Evolutionary conservation across 1,140 invertebrate species (phyloP).

Genomic region (Idris sp.): DNA sequence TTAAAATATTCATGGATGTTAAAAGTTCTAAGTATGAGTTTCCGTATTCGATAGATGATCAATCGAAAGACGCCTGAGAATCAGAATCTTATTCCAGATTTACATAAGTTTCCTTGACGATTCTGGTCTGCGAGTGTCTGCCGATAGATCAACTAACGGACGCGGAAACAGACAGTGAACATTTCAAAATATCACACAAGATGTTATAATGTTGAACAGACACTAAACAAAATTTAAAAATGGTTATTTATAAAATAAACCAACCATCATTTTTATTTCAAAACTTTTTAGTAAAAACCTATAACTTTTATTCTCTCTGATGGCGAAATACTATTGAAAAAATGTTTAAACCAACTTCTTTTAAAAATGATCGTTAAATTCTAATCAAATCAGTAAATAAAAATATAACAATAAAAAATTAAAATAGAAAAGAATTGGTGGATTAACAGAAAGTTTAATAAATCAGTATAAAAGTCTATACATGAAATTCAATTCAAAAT

Average conservation of each 20-base stretch:
- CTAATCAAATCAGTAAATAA: too few species aligned
- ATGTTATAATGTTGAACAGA: conserved; percentile 15
- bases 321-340: too few species aligned
- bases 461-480: too few species aligned
- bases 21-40: conserved; percentile 39
- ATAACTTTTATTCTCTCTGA: too few species aligned
- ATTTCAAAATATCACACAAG: conserved; percentile 25
- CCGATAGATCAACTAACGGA: conserved; percentile 51
- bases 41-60: conserved; percentile 56
- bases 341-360: too few species aligned
- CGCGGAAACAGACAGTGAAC: conserved; percentile 35
- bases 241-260: conserved; percentile 12
- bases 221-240: conserved; percentile 28
- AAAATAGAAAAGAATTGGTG: too few species aligned
- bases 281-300: neutral
- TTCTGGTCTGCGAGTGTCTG: conserved; percentile 32
- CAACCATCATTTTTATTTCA: conserved; percentile 1
- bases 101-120: conserved; percentile 42
- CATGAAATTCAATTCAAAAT: too few species aligned
- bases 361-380: too few species aligned
- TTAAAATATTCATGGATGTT: conserved; percentile 40
- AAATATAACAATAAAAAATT: too few species aligned
- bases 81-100: conserved; percentile 52
- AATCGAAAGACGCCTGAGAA: conserved; percentile 47
- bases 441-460: too few species aligned